These are phyloP conservation scores for Chamaetylas fuelleborni DNA, from an alignment of 2,113 vertebrate species.

Conservation along the genomic window DNA sequence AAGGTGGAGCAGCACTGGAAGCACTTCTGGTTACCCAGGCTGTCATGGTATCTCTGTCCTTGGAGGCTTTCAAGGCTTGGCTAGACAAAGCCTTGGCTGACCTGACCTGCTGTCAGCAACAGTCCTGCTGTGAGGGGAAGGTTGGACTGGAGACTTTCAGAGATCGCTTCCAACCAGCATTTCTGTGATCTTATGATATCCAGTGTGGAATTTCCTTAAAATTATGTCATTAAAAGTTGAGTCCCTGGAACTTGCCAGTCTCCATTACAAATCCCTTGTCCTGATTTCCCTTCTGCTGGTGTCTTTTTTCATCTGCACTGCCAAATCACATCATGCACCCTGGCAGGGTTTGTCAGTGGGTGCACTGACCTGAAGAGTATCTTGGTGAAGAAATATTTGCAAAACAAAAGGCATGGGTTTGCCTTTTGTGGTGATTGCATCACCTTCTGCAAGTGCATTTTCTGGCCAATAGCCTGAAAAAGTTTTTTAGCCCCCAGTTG, in stretches of 20 bases:
- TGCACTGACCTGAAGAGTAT: background rate
- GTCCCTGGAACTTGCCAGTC: constrained; percentile 9
- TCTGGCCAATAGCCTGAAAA: background rate
- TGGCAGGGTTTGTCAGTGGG: background rate
- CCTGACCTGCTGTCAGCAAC: background rate
- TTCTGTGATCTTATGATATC: constrained; percentile 55
- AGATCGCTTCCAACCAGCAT: background rate
- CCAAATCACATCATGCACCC: background rate
- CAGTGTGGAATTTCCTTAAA: constrained; percentile 60
- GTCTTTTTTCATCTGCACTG: background rate
- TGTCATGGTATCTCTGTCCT: constrained; percentile 15
- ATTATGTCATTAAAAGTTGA: constrained; percentile 44
- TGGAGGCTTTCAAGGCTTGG: constrained; percentile 36
- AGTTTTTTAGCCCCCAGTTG: background rate
- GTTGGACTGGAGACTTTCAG: background rate
- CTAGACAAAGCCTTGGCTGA: constrained; percentile 37
- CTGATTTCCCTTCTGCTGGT: constrained; percentile 31
- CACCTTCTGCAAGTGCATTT: background rate
- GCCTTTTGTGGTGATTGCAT: background rate
- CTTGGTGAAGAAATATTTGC: background rate
- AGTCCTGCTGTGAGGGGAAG: constrained; percentile 6
- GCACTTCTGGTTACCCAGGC: constrained; percentile 15
- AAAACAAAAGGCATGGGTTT: background rate
- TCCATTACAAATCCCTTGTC: constrained; percentile 41
- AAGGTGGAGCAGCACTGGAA: constrained; percentile 54